Percentiles rank a stretch among this genome's conserved stretches.
Evolutionary conservation across 2,888 invertebrate genomes (phyloP).

Genomic region (Dynastes grantii): DNA sequence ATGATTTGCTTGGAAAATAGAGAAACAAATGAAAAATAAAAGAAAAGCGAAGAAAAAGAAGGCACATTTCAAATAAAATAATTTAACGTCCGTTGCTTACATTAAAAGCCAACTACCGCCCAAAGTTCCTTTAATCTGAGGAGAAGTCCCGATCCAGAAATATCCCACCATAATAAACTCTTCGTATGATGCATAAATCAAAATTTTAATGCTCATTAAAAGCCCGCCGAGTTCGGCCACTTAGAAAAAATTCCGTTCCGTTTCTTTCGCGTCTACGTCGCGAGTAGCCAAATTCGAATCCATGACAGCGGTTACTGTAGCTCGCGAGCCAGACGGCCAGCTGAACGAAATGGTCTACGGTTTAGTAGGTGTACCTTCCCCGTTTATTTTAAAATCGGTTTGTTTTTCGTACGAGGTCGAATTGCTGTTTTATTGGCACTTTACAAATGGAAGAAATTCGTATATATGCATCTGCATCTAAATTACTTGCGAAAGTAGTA

Average conservation of each 20-base stretch:
- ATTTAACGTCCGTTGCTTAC: slow-evolving; percentile 55
- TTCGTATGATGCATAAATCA: slow-evolving; percentile 60
- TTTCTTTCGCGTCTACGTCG: slow-evolving; percentile 23
- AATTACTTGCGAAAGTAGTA: too few relatives aligned
- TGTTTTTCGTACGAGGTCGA: slow-evolving; percentile 36
- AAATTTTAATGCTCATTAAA: slow-evolving; percentile 60
- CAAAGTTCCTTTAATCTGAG: slow-evolving; percentile 55
- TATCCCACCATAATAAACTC: slow-evolving; percentile 56
- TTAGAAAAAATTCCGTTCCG: slow-evolving; percentile 38
- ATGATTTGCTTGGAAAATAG: slow-evolving; percentile 1
- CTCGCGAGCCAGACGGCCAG: neutral
- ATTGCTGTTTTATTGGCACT: slow-evolving; percentile 43
- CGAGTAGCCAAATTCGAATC: slow-evolving; percentile 8
- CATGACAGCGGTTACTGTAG: neutral
- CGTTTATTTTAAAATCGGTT: slow-evolving; percentile 46
- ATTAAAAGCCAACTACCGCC: slow-evolving; percentile 55
- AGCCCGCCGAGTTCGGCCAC: slow-evolving; percentile 47
- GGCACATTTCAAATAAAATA: slow-evolving; percentile 52
- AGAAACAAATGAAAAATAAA: slow-evolving; percentile 21
- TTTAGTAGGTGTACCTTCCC: neutral
- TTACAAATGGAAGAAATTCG: slow-evolving; percentile 1
- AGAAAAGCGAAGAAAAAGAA: slow-evolving; percentile 16
- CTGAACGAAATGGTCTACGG: neutral
- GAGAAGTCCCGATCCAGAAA: slow-evolving; percentile 53
- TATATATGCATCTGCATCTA: too few relatives aligned